phyloP scores from a whole-genome alignment of 2,888 invertebrate genomes.

The Dromius quadrimaculatus region DNA sequence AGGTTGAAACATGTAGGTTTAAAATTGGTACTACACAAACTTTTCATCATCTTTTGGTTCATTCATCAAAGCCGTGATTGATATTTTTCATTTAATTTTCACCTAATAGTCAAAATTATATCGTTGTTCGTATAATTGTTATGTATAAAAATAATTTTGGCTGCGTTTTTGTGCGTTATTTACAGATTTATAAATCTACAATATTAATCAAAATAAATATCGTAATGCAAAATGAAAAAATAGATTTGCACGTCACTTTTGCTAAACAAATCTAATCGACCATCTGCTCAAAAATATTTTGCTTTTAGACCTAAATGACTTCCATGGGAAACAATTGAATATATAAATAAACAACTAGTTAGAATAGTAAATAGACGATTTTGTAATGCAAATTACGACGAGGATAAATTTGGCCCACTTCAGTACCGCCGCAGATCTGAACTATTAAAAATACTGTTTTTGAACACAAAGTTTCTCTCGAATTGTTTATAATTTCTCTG shows the following conservation, averaged over 20 bases:
- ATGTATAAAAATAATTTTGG: too few relatives aligned
- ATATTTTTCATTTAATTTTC: too few relatives aligned
- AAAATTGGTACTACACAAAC: too few relatives aligned
- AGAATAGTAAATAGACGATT: neutral
- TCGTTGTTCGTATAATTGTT: too few relatives aligned
- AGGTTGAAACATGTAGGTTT: too few relatives aligned
- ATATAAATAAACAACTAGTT: constrained; percentile 9
- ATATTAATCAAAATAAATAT: too few relatives aligned
- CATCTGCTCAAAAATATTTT: neutral
- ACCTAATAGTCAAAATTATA: too few relatives aligned
- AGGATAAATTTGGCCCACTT: neutral
- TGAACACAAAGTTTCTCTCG: constrained; percentile 15
- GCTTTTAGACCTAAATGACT: constrained; percentile 4
- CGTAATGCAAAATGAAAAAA: too few relatives aligned
- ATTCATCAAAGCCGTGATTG: too few relatives aligned
- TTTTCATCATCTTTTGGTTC: too few relatives aligned
- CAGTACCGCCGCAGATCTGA: neutral
- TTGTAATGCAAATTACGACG: constrained; percentile 3
- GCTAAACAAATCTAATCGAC: neutral
- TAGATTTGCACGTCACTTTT: neutral
- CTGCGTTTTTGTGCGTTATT: too few relatives aligned
- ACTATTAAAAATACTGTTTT: constrained; percentile 6
- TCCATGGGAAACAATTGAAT: constrained; percentile 19
- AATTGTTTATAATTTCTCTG: constrained; percentile 27
- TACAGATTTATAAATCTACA: too few relatives aligned